phyloP scores from a whole-genome alignment of 2,113 vertebrate genomes.

The Telmatochromis brachygnathus region DNA sequence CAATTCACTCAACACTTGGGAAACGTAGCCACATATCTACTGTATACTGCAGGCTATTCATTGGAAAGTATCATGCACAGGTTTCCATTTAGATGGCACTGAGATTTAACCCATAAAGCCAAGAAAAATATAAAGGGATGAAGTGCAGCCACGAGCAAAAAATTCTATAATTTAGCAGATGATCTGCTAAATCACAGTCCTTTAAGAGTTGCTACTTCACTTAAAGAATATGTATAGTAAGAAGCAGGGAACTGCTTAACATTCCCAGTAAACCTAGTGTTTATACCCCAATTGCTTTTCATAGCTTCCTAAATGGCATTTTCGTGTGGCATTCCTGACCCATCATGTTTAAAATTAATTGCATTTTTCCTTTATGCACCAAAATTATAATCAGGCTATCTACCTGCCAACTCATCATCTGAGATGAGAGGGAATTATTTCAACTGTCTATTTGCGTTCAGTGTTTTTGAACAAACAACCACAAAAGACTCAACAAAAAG shows the following conservation, averaged over 20 bases:
- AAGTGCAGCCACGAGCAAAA: neutral
- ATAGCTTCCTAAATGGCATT: neutral
- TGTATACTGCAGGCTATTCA: neutral
- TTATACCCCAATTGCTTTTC: neutral
- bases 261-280: neutral
- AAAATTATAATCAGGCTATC: neutral
- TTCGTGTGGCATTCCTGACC: neutral
- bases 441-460: neutral
- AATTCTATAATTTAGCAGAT: neutral
- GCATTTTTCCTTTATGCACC: neutral
- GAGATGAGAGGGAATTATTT: neutral
- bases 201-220: neutral
- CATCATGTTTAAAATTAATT: neutral
- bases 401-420: neutral
- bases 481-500: constrained; percentile 15
- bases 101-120: neutral
- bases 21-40: neutral
- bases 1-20: neutral
- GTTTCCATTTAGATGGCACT: neutral
- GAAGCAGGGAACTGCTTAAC: neutral
- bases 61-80: neutral
- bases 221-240: neutral
- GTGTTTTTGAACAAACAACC: neutral
- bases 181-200: neutral
- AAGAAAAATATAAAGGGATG: neutral